Evolutionary conservation across 2,113 vertebrate genomes (phyloP).

Genomic region (Vidua macroura): DNA sequence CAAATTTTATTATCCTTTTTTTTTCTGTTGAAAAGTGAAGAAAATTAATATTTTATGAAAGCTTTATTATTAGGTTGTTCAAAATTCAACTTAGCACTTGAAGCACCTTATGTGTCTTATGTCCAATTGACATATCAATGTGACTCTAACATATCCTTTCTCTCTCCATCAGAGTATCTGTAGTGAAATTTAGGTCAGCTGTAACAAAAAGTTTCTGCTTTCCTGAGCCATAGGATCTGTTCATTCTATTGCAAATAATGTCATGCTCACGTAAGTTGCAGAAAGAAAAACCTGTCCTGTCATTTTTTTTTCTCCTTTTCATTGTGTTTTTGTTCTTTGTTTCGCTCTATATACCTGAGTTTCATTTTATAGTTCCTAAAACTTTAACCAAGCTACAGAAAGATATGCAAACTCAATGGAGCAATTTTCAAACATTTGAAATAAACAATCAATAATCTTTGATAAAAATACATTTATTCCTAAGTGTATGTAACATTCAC

Average conservation of each 20-base stretch:
- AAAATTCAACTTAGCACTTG: not conserved
- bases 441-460: not conserved
- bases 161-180: slow-evolving; percentile 20
- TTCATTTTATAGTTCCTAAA: not conserved
- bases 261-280: not conserved
- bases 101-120: slow-evolving; percentile 34
- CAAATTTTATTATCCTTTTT: not conserved
- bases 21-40: not conserved
- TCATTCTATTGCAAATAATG: slow-evolving; percentile 2
- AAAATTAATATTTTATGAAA: not conserved
- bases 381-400: not conserved
- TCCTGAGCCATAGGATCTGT: slow-evolving; percentile 38
- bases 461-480: not conserved
- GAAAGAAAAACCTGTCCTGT: not conserved
- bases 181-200: slow-evolving; percentile 61
- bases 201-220: slow-evolving; percentile 61
- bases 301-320: not conserved
- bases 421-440: not conserved
- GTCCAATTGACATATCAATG: slow-evolving; percentile 56
- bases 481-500: not conserved
- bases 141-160: slow-evolving; percentile 44
- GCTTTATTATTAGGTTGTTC: not conserved
- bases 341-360: not conserved
- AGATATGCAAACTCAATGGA: not conserved
- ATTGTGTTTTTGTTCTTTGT: not conserved